Evolutionary conservation across 2,797 vertebrate genomes (phyloP).

Genomic region (Astyanax mexicanus): DNA sequence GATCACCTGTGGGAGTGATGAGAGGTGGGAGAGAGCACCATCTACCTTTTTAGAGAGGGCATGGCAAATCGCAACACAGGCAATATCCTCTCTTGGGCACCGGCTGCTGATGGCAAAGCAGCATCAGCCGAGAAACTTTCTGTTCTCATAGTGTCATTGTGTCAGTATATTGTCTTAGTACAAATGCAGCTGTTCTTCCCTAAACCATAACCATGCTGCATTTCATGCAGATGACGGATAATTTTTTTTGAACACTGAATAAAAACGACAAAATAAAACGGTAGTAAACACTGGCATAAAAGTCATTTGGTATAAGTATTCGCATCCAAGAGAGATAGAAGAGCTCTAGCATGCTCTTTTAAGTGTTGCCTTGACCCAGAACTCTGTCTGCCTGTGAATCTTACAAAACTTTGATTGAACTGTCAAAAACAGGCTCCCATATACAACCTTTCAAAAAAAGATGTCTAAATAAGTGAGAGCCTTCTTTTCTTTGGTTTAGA

Average conservation of each 20-base stretch:
- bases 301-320: conserved; percentile 6
- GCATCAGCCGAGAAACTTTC: too few relatives aligned
- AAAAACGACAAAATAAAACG: conserved; percentile 19
- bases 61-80: too few relatives aligned
- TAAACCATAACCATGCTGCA: conserved; percentile 18
- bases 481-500: conserved; percentile 30
- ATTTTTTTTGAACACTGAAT: conserved; percentile 1
- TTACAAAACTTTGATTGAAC: not conserved
- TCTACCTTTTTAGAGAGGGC: too few relatives aligned
- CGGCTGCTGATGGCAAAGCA: too few relatives aligned
- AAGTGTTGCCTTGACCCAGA: not conserved
- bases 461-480: not conserved
- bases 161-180: too few relatives aligned
- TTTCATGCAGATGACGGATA: conserved; percentile 19
- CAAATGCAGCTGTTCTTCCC: conserved; percentile 29
- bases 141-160: too few relatives aligned
- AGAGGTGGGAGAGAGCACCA: too few relatives aligned
- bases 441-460: not conserved
- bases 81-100: too few relatives aligned
- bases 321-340: not conserved
- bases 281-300: conserved; percentile 31
- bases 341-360: too few relatives aligned
- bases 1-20: too few relatives aligned
- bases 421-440: not conserved
- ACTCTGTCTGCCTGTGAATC: not conserved